Conservation (phyloP, 2,113 vertebrate species). For the Oncorhynchus nerka region DNA sequence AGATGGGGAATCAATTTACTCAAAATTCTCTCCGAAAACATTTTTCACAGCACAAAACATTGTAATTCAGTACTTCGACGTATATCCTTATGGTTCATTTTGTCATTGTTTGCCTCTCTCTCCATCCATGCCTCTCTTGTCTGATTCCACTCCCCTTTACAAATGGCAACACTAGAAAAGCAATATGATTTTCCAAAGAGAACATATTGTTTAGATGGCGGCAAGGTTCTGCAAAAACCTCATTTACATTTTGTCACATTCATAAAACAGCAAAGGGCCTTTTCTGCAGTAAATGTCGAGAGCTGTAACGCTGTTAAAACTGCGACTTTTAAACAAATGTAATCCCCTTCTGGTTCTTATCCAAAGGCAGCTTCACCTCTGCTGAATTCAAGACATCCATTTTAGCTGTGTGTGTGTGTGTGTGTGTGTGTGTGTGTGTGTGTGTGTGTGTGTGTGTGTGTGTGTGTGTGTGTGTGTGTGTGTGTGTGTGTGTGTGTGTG, state of each 20-base stretch:
- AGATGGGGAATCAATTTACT: no score
- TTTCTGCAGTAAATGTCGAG: not conserved
- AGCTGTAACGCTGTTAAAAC: not conserved
- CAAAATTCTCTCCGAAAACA: not conserved
- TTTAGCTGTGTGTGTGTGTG: conserved; percentile 2
- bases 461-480: no score
- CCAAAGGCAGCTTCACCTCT: not conserved
- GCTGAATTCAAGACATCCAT: not conserved
- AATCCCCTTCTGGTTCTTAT: conserved; percentile 4
- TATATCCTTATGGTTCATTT: no score
- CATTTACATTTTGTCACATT: not conserved
- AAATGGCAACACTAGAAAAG: not conserved
- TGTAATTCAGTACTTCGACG: no score
- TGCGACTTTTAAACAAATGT: conserved; percentile 3
- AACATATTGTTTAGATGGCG: not conserved
- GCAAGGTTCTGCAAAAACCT: not conserved
- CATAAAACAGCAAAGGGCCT: not conserved
- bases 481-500: no score
- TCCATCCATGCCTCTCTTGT: not conserved
- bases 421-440: no score
- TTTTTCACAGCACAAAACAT: no score
- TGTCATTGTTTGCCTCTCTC: not conserved
- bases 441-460: no score
- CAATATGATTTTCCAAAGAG: conserved; percentile 13
- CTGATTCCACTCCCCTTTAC: not conserved